Evolutionary conservation across 2,113 vertebrate species (phyloP).

Genomic region (Bothrops jararaca): DNA sequence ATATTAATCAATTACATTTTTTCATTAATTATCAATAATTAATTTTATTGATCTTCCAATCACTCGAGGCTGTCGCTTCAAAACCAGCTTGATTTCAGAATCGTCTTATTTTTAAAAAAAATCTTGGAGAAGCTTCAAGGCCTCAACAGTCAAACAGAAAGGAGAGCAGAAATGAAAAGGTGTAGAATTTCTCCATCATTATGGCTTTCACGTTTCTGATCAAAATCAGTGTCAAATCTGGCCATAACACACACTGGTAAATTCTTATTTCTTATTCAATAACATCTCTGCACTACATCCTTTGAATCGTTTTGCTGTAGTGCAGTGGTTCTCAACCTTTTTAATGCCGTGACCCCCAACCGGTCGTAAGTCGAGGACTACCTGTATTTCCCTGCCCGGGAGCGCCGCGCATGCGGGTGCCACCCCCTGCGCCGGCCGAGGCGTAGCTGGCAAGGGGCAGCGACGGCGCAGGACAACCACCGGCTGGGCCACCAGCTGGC

Average conservation of each 20-base stretch:
- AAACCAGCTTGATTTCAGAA: neutral
- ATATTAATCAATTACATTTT: neutral
- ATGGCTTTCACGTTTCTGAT: neutral
- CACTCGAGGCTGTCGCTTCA: neutral
- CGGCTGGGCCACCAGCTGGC: too few species aligned
- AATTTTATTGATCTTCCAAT: neutral
- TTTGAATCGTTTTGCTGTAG: neutral
- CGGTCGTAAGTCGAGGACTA: too few species aligned
- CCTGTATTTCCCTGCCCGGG: too few species aligned
- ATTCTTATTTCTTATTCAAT: conserved; percentile 15
- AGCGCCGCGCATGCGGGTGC: too few species aligned
- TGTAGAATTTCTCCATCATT: neutral
- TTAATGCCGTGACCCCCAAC: too few species aligned
- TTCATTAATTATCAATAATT: neutral
- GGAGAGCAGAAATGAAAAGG: neutral
- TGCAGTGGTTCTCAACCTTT: too few species aligned
- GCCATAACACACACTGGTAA: neutral
- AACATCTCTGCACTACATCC: neutral
- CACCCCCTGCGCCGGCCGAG: too few species aligned
- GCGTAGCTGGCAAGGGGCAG: too few species aligned
- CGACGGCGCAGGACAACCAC: too few species aligned
- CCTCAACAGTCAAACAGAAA: neutral
- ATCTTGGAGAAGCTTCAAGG: neutral
- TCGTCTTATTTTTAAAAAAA: neutral
- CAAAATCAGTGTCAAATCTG: neutral